Evolutionary conservation across 2,888 invertebrate species (phyloP).

Genomic region (Balanococcus diminutus): DNA sequence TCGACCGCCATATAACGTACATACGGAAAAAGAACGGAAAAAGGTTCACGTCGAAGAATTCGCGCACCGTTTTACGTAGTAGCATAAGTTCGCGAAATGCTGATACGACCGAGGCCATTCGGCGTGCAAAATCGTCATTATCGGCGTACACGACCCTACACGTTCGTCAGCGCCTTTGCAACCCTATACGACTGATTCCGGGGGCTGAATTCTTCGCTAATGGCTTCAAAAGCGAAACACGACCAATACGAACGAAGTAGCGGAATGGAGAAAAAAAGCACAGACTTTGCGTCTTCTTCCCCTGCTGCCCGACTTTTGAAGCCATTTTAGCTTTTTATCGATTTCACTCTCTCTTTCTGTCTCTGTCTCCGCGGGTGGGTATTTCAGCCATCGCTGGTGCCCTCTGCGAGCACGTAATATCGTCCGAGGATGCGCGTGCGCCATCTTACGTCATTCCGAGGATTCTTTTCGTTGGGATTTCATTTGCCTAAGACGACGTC

Average conservation of each 20-base stretch:
- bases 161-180: neutral
- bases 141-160: neutral
- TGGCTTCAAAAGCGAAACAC: neutral
- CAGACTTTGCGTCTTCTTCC: neutral
- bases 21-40: neutral
- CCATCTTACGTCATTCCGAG: neutral
- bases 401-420: too few relatives aligned
- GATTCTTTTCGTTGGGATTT: too few relatives aligned
- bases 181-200: neutral
- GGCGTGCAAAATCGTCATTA: neutral
- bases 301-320: neutral
- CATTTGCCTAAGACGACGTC: too few relatives aligned
- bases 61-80: neutral
- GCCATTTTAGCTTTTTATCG: neutral
- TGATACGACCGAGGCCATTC: neutral
- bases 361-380: neutral
- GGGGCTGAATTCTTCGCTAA: neutral
- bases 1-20: conserved; percentile 30
- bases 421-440: neutral
- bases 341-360: neutral
- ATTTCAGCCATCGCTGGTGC: too few relatives aligned
- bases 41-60: neutral
- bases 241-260: neutral
- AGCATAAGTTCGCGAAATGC: neutral
- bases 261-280: neutral